Base-by-base conservation (phyloP, 2,113 vertebrate species). In the Ceyx melanurus region DNA sequence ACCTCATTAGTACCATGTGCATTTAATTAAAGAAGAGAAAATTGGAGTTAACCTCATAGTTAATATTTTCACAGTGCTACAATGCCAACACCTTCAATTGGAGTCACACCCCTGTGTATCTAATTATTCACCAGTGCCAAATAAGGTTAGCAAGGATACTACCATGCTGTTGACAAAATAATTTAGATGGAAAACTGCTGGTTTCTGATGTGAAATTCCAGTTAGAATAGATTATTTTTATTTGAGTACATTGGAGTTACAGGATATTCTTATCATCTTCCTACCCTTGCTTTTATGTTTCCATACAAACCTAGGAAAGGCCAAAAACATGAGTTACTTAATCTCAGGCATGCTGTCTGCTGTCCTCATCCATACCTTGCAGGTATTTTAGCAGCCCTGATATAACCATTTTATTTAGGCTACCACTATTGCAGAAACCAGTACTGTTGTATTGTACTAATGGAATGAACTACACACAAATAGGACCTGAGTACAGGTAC, bases 21-120 rank as follows among this genome's bases (percentile, higher is more conserved):
- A 98, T 99, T 99, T 98, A 98, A 99, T 99, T 99, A 99, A 99
- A 98, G 98, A 98, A 98, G 97, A 98, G 98, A 98, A 99, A 99
- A 99, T 98, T 98, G 98, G 98, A 98, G 98, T 99, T 99, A 99
- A 99, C 98, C 98, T 99, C 98, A 97, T 98, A 98, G 98, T 98
- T 99, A 98, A 98, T 98, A 99, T 99, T 99, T 99, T 99, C 98
- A 98, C 98, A 98, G 98, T 98, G 98, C 98, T 98, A 98, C 99
- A 98, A 98, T 98, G 98, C 98, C 98, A 96, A 99, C 99, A 99
- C 99, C 98, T 99, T 98, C 98, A 98, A 98, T 97, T 98, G 98
- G 98, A 99, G 98, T 99, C 98, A 98, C 98, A 99, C 98, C 98
- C 98, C 98, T 98, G 98, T 98, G 98, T 98, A 97, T 98, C 98